A percentile compares a stretch with the other conserved stretches of the same genome.
Conservation (phyloP, 2,113 vertebrate species). For the Pedetes capensis region DNA sequence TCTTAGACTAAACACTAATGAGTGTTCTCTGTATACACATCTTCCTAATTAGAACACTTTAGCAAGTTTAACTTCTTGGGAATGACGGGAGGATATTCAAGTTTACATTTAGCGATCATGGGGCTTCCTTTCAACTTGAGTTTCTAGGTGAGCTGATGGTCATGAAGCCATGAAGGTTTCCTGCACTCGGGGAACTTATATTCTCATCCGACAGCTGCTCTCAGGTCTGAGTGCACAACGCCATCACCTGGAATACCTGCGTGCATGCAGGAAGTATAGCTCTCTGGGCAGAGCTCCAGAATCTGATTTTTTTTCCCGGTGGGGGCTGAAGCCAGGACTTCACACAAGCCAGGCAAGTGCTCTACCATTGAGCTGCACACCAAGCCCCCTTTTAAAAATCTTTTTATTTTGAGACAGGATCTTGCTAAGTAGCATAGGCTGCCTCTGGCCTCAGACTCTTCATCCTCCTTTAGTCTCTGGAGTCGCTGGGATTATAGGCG, state of each 20-base stretch:
- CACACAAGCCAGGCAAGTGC: too few relatives aligned
- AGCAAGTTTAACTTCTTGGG: background rate
- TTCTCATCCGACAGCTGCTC: background rate
- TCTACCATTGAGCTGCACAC: too few relatives aligned
- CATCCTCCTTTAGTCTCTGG: too few relatives aligned
- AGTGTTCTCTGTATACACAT: background rate
- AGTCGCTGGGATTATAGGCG: too few relatives aligned
- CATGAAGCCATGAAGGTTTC: background rate
- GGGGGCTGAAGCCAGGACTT: too few relatives aligned
- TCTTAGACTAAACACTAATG: background rate
- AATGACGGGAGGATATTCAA: background rate
- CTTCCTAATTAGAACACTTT: background rate
- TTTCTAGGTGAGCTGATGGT: background rate
- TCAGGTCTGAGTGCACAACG: background rate
- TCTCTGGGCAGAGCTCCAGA: background rate
- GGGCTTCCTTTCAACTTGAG: background rate
- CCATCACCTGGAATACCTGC: background rate
- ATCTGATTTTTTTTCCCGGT: background rate
- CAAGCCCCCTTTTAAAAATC: too few relatives aligned
- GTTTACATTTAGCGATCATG: background rate
- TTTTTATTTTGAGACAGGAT: too few relatives aligned
- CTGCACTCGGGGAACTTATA: background rate
- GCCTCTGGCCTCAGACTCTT: too few relatives aligned
- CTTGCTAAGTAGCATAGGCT: too few relatives aligned
- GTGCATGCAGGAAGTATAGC: too few relatives aligned